A percentile compares a stretch with the other conserved stretches of the same genome.
Evolutionary conservation across 1,140 invertebrate species (phyloP).

Genomic region (Zelostemma sp.): DNA sequence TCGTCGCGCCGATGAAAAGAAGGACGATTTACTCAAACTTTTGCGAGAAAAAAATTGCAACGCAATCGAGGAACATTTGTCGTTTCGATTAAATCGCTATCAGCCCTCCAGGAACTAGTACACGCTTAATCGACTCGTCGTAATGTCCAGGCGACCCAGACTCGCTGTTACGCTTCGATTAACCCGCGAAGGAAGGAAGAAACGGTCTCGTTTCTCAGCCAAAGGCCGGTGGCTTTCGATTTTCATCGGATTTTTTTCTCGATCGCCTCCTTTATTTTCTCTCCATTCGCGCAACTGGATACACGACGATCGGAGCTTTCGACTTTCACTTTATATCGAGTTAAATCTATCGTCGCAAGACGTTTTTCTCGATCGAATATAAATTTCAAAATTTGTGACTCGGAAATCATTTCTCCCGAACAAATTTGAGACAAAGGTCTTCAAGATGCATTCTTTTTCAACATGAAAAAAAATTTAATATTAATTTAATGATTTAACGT

Average conservation of each 20-base stretch:
- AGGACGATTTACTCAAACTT: no score
- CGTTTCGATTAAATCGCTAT: background rate
- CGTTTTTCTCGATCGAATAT: no score
- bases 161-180: conserved; percentile 41
- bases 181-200: conserved; percentile 15
- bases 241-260: conserved; percentile 22
- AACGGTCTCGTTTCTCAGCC: conserved; percentile 34
- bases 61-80: conserved; percentile 13
- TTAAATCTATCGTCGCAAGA: no score
- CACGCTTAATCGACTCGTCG: conserved; percentile 27
- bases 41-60: background rate
- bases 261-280: background rate
- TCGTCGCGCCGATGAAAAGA: conserved; percentile 15
- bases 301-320: background rate
- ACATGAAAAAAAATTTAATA: no score
- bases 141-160: conserved; percentile 27
- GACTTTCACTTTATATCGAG: background rate
- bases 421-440: no score
- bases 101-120: conserved; percentile 7
- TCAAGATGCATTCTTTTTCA: no score
- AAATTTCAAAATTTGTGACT: no score
- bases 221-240: conserved; percentile 18
- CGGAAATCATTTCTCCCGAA: no score
- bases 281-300: background rate
- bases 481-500: no score